These are phyloP conservation scores for Abscondita cerata DNA, from an alignment of 2,888 invertebrate genomes.

Conservation along the genomic window DNA sequence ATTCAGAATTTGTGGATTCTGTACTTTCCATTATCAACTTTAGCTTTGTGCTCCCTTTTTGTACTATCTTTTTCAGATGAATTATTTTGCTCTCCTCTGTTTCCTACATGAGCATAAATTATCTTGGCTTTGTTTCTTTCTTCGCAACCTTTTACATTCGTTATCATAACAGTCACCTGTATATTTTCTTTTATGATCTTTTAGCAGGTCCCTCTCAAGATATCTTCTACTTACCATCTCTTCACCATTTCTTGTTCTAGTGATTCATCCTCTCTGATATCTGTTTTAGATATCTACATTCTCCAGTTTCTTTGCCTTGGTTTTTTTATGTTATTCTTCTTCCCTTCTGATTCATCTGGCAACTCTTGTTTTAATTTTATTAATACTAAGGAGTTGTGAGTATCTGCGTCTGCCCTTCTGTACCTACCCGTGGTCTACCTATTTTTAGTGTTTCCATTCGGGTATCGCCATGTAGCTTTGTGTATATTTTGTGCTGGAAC, in stretches of 20 bases:
- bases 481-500: no score
- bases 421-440: no score
- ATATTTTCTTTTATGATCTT: slow-evolving; percentile 12
- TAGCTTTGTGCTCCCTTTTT: neutral
- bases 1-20: no score
- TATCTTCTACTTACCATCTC: slow-evolving; percentile 12
- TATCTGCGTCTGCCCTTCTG: no score
- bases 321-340: no score
- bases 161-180: slow-evolving; percentile 11
- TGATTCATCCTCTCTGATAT: no score
- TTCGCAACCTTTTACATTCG: slow-evolving; percentile 10
- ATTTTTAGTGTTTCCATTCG: no score
- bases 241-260: neutral
- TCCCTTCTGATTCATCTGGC: no score
- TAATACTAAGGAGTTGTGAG: no score
- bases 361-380: no score
- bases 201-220: slow-evolving; percentile 12
- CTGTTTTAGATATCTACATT: neutral
- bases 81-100: slow-evolving; percentile 10
- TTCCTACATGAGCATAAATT: slow-evolving; percentile 1
- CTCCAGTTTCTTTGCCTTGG: neutral
- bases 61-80: neutral
- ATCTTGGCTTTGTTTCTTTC: slow-evolving; percentile 10
- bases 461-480: no score
- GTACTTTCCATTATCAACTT: no score